Base-by-base conservation (phyloP, 2,113 vertebrate species). In the Verasper variegatus region DNA sequence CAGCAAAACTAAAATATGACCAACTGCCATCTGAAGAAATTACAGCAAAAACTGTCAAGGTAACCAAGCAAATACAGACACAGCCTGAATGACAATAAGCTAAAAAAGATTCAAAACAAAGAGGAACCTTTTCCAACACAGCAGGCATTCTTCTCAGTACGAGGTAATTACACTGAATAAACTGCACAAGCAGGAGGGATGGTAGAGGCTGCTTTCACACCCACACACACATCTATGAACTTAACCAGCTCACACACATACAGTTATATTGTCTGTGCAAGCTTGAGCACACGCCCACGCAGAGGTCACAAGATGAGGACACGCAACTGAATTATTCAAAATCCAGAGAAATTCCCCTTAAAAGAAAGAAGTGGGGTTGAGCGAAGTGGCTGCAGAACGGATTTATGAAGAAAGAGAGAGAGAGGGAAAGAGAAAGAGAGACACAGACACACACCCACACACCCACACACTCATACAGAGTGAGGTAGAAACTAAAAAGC, bases 241-340 rank as follows among this genome's bases (percentile, higher is more conserved):
- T 49, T 62, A 57, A 76, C 57, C 45, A 71, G 27, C 71, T 74
- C 68, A 70, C 31, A 24, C 62, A 58, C 58, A 37, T 24, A 49
- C 49, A 69, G 56, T 61, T 42, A 83, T 62, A 81, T 23, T 65
- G 68, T 51, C 57, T 51, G 21, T 5, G 26, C 47, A 55, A 31
- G 21, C 14, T 2, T 18, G 21, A 35, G 27, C 67, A 52, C 23
- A 71, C 15, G 15, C 40, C 42, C 82, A 81, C 64, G 3, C 78
- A 86, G 52, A 61, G 60, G 65, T n/a, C 62, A 78, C 49, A 59
- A 67, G 79, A 80, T 58, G 68, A 67, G 49, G 47, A 83, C 80
- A 80, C 70, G 64, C 60, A 62, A 45, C 71, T 81, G 80, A 79
- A 85, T 73, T 78, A 85, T 90, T 85, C 35, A 63, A 75, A 83